Conservation (phyloP, 1,140 invertebrate species). For the Camponotus floridanus region DNA sequence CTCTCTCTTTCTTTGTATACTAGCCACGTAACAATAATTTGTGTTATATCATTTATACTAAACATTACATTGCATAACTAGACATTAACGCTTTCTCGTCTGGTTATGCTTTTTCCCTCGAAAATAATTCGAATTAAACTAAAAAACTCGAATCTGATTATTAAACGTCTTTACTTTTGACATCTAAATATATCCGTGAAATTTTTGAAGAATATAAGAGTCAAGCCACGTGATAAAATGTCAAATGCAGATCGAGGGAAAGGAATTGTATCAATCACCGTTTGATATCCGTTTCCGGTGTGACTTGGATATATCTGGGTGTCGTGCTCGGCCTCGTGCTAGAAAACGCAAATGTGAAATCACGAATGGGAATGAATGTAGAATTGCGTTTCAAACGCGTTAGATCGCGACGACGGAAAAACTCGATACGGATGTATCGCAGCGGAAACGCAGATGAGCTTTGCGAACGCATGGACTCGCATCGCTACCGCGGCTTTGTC, state of each 20-base stretch:
- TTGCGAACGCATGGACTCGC: constrained; percentile 21
- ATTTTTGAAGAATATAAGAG: too few species aligned
- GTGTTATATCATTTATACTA: not conserved
- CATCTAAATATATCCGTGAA: too few species aligned
- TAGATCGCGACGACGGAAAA: constrained; percentile 22
- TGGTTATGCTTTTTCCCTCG: not conserved
- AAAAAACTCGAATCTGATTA: not conserved
- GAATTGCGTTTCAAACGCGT: constrained; percentile 12
- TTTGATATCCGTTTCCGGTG: constrained; percentile 10
- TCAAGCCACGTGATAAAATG: not conserved
- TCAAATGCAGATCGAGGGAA: not conserved
- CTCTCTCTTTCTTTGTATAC: not conserved
- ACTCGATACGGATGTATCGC: not conserved
- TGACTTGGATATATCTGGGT: not conserved
- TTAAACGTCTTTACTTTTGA: not conserved
- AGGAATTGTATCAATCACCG: not conserved
- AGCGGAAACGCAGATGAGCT: not conserved
- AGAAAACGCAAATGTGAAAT: constrained; percentile 29
- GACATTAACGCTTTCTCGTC: not conserved
- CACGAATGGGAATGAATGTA: not conserved
- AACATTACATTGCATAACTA: not conserved
- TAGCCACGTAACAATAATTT: not conserved
- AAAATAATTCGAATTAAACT: not conserved
- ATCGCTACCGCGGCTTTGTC: constrained; percentile 42
- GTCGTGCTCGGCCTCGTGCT: not conserved